Percentiles rank a stretch among this genome's conserved stretches.
phyloP scores from a whole-genome alignment of 2,113 vertebrate species.

The Actenoides lindsayi region DNA sequence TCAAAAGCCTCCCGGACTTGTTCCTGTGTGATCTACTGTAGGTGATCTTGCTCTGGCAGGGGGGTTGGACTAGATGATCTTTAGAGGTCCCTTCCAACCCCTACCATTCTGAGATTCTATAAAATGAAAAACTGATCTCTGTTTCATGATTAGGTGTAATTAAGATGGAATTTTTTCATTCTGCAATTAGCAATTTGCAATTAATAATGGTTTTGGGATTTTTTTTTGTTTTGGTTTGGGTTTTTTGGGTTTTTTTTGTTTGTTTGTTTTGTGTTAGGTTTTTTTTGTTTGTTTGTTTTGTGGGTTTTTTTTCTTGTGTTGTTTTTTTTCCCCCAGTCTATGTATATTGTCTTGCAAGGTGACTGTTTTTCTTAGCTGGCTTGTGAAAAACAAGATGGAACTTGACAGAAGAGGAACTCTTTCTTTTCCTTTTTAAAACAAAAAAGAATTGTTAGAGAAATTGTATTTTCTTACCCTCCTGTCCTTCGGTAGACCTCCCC shows the following conservation, averaged over 20 bases:
- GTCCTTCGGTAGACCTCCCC: background rate
- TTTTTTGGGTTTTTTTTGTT: background rate
- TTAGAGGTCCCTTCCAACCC: too few relatives aligned
- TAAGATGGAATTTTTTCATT: background rate
- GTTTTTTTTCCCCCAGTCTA: background rate
- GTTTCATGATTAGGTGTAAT: background rate
- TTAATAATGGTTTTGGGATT: background rate
- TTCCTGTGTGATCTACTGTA: too few relatives aligned
- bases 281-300: background rate
- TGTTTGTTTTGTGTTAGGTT: background rate
- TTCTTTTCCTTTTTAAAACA: background rate
- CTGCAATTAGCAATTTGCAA: background rate
- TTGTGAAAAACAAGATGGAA: slow-evolving; percentile 17
- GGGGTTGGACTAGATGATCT: too few relatives aligned
- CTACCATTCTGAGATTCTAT: too few relatives aligned
- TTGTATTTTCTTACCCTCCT: background rate
- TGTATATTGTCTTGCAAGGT: background rate
- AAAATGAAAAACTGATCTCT: background rate
- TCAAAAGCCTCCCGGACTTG: too few relatives aligned
- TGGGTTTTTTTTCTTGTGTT: background rate
- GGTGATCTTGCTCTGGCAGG: too few relatives aligned
- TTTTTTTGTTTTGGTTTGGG: too few relatives aligned
- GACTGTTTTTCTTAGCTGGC: background rate
- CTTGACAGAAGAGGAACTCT: background rate
- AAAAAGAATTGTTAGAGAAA: background rate